A percentile compares a stretch with the other conserved stretches of the same genome.
Evolutionary conservation across 2,113 vertebrate species (phyloP).

Genomic region (Hemiscyllium ocellatum): DNA sequence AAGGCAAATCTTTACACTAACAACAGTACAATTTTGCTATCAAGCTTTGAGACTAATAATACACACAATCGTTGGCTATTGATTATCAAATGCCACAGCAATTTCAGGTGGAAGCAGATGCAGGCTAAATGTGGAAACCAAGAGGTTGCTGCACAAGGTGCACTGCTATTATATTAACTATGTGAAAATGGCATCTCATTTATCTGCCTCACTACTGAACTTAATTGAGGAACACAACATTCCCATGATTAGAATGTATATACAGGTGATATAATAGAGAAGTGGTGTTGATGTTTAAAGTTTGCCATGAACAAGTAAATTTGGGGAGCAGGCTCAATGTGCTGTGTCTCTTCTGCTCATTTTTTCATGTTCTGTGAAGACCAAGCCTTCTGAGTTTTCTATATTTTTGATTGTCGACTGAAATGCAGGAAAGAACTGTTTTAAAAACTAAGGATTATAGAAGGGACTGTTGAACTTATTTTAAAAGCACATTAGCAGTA

Average conservation of each 20-base stretch:
- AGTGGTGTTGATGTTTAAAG: not conserved
- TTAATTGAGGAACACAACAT: not conserved
- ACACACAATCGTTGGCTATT: not conserved
- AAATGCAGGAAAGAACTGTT: too few species aligned
- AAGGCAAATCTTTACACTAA: not conserved
- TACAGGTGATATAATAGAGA: not conserved
- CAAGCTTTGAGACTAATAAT: not conserved
- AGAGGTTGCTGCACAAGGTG: not conserved
- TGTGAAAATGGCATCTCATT: not conserved
- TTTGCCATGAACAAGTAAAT: not conserved
- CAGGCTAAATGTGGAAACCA: not conserved
- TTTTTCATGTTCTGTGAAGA: too few species aligned
- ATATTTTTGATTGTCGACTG: too few species aligned
- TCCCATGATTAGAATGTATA: not conserved
- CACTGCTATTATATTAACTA: not conserved
- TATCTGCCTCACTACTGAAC: not conserved
- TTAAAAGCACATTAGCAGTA: too few species aligned
- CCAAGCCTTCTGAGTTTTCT: too few species aligned
- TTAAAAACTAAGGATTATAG: too few species aligned
- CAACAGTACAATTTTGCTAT: not conserved
- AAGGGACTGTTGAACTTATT: too few species aligned
- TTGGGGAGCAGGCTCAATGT: not conserved
- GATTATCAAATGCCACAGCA: not conserved
- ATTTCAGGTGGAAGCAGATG: not conserved
- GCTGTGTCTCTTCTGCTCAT: too few species aligned